Conservation (phyloP, 2,113 vertebrate species). For the Apistogramma diplotaenia region DNA sequence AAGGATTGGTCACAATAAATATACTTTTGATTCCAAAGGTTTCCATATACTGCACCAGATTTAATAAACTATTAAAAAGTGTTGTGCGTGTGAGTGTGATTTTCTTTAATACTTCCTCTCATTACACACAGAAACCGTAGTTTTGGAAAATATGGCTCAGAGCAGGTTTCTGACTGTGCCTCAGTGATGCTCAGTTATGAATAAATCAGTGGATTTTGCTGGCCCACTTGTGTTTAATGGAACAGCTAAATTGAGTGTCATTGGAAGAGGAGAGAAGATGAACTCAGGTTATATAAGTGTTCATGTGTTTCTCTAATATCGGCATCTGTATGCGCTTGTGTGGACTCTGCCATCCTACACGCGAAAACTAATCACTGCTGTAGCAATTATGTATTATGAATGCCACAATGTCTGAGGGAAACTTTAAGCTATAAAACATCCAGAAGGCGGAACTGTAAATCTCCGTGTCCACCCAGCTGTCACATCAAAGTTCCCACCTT, state of each 20-base stretch:
- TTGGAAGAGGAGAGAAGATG: conserved; percentile 4
- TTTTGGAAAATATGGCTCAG: not conserved
- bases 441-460: conserved; percentile 28
- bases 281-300: conserved; percentile 20
- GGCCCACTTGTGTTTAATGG: conserved; percentile 44
- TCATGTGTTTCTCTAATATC: conserved; percentile 14
- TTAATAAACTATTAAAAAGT: not conserved
- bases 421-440: conserved; percentile 30
- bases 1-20: not conserved
- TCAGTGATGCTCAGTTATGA: conserved; percentile 9
- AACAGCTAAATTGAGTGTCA: conserved; percentile 45
- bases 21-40: not conserved
- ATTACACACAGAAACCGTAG: not conserved
- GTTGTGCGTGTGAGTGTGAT: too few species aligned
- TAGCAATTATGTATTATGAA: conserved; percentile 33
- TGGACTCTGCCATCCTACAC: not conserved
- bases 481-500: conserved; percentile 20
- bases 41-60: not conserved
- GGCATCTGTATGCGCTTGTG: conserved; percentile 1
- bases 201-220: conserved; percentile 28
- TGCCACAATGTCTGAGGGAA: not conserved
- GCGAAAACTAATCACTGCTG: conserved; percentile 13
- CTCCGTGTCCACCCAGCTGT: conserved; percentile 8
- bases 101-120: not conserved
- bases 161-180: conserved; percentile 12